Conservation (phyloP, 1,140 invertebrate species). For the Zeugodacus cucurbitae region DNA sequence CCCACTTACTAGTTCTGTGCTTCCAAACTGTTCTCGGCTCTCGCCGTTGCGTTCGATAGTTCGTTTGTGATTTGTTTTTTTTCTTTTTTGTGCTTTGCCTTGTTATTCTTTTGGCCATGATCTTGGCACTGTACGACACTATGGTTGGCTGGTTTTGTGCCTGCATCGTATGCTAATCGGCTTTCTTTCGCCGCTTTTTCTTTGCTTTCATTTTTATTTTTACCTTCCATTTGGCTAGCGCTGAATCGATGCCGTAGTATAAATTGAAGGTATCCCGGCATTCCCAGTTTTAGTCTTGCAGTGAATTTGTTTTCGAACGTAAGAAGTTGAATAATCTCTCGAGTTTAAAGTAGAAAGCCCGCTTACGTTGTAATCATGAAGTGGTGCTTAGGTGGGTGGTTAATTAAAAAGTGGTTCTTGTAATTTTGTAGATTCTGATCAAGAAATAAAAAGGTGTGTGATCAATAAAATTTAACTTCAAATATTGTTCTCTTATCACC, state of each 20-base stretch:
- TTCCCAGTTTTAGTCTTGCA: slow-evolving; percentile 62
- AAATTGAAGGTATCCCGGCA: slow-evolving; percentile 55
- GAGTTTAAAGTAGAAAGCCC: slow-evolving; percentile 47
- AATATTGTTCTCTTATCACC: background rate
- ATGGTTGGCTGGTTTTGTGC: background rate
- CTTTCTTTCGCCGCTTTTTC: slow-evolving; percentile 45
- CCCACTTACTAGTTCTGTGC: background rate
- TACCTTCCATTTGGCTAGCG: background rate
- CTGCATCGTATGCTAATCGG: slow-evolving; percentile 12
- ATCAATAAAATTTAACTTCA: background rate
- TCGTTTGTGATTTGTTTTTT: background rate
- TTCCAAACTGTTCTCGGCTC: slow-evolving; percentile 16
- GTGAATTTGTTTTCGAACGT: slow-evolving; percentile 42
- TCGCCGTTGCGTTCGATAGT: background rate
- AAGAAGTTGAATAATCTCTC: slow-evolving; percentile 44
- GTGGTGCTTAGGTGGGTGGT: background rate
- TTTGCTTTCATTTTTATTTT: slow-evolving; percentile 35
- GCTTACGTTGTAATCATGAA: slow-evolving; percentile 48
- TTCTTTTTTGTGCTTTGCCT: background rate
- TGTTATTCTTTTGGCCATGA: background rate
- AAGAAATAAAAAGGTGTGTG: background rate
- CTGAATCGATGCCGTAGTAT: slow-evolving; percentile 43
- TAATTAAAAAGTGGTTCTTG: background rate
- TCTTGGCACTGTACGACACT: background rate
- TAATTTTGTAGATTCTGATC: background rate